Percentiles rank a stretch among this genome's conserved stretches.
Evolutionary conservation across 23 tunicate species (phyloP).

Genomic region (Phallusia fumigata): DNA sequence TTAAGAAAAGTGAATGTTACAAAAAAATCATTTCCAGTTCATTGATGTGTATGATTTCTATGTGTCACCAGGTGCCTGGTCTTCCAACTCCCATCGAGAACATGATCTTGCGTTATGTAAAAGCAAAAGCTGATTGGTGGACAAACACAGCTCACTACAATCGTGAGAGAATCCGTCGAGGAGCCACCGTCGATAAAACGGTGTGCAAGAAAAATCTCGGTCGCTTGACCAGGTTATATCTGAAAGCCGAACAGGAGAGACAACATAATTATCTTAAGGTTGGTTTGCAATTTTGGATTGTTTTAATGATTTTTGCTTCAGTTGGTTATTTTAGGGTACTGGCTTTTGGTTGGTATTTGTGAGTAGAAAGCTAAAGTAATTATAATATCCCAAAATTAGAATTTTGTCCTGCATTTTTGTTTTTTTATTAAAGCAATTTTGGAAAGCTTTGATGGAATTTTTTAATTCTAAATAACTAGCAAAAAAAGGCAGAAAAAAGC

Average conservation of each 20-base stretch:
- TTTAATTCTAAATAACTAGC: too few relatives aligned
- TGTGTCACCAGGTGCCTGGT: slow-evolving; percentile 70
- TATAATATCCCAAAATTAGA: too few relatives aligned
- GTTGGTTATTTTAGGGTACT: too few relatives aligned
- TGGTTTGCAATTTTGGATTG: background rate
- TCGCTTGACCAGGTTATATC: slow-evolving; percentile 81
- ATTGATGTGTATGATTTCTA: background rate
- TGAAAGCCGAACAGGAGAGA: slow-evolving; percentile 98
- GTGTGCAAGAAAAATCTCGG: slow-evolving; percentile 99
- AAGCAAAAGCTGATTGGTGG: slow-evolving; percentile 99
- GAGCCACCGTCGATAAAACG: slow-evolving; percentile 98
- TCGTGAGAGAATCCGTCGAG: slow-evolving; percentile 97
- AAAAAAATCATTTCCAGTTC: background rate
- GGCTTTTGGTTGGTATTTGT: too few relatives aligned
- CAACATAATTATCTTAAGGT: slow-evolving; percentile 98
- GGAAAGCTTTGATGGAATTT: too few relatives aligned
- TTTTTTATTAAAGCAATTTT: too few relatives aligned
- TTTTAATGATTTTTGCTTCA: background rate
- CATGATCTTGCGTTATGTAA: slow-evolving; percentile 98
- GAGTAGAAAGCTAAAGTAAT: too few relatives aligned
- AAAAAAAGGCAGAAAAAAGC: too few relatives aligned
- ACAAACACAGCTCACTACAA: slow-evolving; percentile 99
- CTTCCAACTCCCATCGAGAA: slow-evolving; percentile 97
- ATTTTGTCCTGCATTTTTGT: too few relatives aligned
- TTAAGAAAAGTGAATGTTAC: too few relatives aligned